phyloP scores from a whole-genome alignment of 2,113 vertebrate genomes.

The Athene noctua region DNA sequence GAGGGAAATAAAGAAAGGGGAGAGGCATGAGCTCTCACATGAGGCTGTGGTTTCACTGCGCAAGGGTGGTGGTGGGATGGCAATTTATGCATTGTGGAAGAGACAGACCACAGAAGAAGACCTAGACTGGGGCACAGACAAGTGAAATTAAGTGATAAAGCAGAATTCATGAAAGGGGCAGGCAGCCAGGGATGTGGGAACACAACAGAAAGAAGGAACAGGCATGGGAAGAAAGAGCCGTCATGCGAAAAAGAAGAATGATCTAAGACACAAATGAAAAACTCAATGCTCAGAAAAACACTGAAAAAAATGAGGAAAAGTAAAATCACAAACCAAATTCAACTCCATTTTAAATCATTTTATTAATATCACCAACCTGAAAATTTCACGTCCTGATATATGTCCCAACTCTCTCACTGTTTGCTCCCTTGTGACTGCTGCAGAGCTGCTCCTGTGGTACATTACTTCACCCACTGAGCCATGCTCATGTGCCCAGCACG shows the following conservation, averaged over 20 bases:
- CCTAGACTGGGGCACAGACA: background rate
- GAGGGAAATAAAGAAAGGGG: background rate
- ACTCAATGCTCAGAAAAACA: background rate
- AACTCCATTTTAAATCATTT: background rate
- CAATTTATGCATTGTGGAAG: background rate
- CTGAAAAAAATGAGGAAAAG: background rate
- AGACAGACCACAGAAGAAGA: background rate
- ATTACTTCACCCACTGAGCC: background rate
- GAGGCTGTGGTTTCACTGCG: background rate
- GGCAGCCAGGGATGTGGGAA: background rate
- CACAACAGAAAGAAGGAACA: background rate
- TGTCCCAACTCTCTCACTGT: fast-evolving
- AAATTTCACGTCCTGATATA: background rate
- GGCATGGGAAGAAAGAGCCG: background rate
- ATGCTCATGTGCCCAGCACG: fast-evolving
- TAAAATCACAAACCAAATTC: background rate
- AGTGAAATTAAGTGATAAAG: background rate
- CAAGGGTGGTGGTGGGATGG: background rate
- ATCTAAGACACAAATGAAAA: background rate
- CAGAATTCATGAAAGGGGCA: background rate
- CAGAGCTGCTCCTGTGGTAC: background rate
- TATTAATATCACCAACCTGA: background rate
- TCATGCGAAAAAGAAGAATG: background rate
- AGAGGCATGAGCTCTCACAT: fast-evolving
- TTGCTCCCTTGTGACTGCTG: background rate